phyloP scores from a whole-genome alignment of 2,888 invertebrate species.

The Eupithecia subumbrata region DNA sequence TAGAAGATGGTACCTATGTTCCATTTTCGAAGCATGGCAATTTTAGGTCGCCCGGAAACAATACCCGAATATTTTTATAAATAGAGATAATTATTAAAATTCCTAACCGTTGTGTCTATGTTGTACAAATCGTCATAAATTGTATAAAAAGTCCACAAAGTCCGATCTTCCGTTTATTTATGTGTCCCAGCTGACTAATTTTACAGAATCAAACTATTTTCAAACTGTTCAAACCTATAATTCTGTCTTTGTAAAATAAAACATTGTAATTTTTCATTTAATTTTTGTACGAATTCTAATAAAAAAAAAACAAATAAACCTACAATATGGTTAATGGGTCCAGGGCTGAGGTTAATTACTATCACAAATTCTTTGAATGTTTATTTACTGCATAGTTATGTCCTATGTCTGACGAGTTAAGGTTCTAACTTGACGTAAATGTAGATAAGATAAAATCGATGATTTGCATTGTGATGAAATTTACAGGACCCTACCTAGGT shows the following conservation, averaged over 20 bases:
- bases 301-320: conserved; percentile 8
- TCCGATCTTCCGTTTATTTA: conserved; percentile 39
- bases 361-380: background rate
- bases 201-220: conserved; percentile 39
- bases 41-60: conserved; percentile 50
- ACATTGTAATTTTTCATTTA: conserved; percentile 25
- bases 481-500: background rate
- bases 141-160: conserved; percentile 30
- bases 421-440: background rate
- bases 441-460: conserved; percentile 4
- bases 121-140: conserved; percentile 37
- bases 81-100: conserved; percentile 32
- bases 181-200: conserved; percentile 41
- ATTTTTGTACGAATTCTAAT: background rate
- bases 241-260: conserved; percentile 31
- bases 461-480: background rate
- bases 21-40: conserved; percentile 45
- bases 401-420: background rate
- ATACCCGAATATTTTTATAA: conserved; percentile 40
- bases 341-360: background rate
- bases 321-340: conserved; percentile 4
- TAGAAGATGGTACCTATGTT: conserved; percentile 39
- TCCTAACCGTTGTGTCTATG: conserved; percentile 21
- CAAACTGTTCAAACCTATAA: conserved; percentile 30
- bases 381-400: background rate